A percentile compares a stretch with the other conserved stretches of the same genome.
Evolutionary conservation across 2,113 vertebrate species (phyloP).

Genomic region (Sander vitreus): DNA sequence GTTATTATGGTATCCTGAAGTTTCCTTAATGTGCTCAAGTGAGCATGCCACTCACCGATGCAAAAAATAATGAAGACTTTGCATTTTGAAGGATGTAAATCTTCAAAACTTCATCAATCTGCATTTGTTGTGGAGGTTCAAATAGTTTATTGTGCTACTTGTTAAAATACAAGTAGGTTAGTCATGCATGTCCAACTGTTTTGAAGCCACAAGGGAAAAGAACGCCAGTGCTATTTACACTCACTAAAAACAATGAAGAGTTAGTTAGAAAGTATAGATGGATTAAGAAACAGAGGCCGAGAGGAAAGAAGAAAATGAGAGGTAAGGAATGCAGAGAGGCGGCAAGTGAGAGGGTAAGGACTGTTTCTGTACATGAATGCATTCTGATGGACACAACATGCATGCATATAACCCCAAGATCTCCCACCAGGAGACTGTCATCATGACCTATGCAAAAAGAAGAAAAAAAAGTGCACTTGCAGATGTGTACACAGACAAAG

Average conservation of each 20-base stretch:
- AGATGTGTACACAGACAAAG: conserved; percentile 1
- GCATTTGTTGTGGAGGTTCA: conserved; percentile 27
- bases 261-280: background rate
- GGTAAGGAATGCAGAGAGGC: background rate
- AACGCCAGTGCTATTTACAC: conserved; percentile 4
- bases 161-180: conserved; percentile 14
- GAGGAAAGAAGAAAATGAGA: background rate
- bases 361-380: background rate
- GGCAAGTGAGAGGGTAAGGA: background rate
- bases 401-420: background rate
- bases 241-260: conserved; percentile 22
- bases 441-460: conserved; percentile 1
- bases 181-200: background rate
- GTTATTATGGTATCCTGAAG: conserved; percentile 3
- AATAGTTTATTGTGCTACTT: conserved; percentile 27
- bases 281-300: conserved; percentile 8
- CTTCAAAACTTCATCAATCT: conserved; percentile 1
- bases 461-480: background rate
- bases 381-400: background rate
- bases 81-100: conserved; percentile 6
- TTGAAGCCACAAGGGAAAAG: conserved; percentile 9
- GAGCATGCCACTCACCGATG: conserved; percentile 19
- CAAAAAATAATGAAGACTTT: conserved; percentile 22
- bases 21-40: background rate
- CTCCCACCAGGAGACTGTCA: background rate